Percentiles rank a stretch among this genome's conserved stretches.
Evolutionary conservation across 2,797 vertebrate species (phyloP).

Genomic region (Xenentodon cancila): DNA sequence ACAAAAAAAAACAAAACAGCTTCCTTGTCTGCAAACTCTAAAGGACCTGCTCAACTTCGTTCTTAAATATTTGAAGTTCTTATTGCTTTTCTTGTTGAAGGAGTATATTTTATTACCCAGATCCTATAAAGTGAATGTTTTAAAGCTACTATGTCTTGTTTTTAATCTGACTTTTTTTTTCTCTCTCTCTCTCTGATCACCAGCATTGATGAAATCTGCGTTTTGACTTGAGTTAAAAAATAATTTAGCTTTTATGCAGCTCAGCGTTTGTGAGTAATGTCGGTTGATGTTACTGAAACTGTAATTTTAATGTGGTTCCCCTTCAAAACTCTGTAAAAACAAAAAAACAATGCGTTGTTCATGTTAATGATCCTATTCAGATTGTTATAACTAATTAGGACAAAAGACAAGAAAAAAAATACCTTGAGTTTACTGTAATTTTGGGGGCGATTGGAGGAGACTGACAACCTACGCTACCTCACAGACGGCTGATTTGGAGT

Average conservation of each 20-base stretch:
- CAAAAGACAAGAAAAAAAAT: slow-evolving; percentile 35
- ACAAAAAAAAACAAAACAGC: neutral
- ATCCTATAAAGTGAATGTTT: neutral
- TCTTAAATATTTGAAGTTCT: slow-evolving; percentile 28
- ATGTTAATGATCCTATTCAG: neutral
- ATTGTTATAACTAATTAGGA: slow-evolving; percentile 2
- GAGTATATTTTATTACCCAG: slow-evolving; percentile 17
- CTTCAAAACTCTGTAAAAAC: slow-evolving; percentile 3
- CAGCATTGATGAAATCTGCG: no score
- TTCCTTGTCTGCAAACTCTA: slow-evolving; percentile 11
- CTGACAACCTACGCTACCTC: slow-evolving; percentile 55
- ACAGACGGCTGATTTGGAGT: slow-evolving; percentile 35
- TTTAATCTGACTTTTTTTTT: neutral
- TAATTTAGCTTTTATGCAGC: no score
- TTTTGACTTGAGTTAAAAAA: no score
- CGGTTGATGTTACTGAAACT: neutral
- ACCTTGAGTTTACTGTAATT: no score
- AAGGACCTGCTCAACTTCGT: neutral
- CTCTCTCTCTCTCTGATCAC: no score
- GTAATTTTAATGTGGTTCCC: neutral
- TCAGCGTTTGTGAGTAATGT: no score
- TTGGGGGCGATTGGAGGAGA: neutral
- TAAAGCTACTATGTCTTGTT: no score
- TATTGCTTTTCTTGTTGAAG: slow-evolving; percentile 15
- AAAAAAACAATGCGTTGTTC: neutral